Percentiles rank a stretch among this genome's conserved stretches.
Evolutionary conservation across 2,113 vertebrate species (phyloP).

Genomic region (Glaucidium brasilianum): DNA sequence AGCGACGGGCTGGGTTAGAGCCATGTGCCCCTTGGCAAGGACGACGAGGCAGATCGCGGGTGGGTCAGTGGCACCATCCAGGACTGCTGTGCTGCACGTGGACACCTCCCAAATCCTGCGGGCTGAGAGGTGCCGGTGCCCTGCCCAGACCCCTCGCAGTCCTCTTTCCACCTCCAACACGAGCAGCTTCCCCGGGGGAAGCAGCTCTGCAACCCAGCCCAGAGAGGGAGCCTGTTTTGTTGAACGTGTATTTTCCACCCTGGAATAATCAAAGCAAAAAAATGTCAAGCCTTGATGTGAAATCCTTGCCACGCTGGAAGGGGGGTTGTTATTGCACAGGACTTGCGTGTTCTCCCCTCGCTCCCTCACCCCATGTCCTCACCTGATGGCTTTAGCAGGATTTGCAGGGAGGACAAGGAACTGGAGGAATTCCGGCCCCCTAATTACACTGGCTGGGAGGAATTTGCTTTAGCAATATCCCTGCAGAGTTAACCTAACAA

Average conservation of each 20-base stretch:
- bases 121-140: not conserved
- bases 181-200: not conserved
- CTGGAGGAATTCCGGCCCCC: constrained; percentile 71
- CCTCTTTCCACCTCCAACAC: not conserved
- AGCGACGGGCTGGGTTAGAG: not conserved
- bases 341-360: not conserved
- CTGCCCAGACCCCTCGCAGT: not conserved
- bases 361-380: not conserved
- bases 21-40: not conserved
- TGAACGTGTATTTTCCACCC: not conserved
- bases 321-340: not conserved
- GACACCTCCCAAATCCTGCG: not conserved
- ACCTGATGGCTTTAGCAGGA: constrained; percentile 66
- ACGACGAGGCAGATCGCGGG: accelerated
- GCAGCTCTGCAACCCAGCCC: not conserved
- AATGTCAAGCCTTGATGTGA: not conserved
- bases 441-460: constrained; percentile 54
- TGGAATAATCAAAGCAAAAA: constrained; percentile 19
- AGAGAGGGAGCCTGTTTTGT: not conserved
- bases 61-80: not conserved
- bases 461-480: constrained; percentile 48
- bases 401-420: constrained; percentile 45
- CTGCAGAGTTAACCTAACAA: constrained; percentile 52
- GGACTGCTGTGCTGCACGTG: accelerated
- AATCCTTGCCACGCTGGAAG: not conserved